Base-by-base conservation (phyloP, 2,113 vertebrate genomes). In the Brachypteracias leptosomus region DNA sequence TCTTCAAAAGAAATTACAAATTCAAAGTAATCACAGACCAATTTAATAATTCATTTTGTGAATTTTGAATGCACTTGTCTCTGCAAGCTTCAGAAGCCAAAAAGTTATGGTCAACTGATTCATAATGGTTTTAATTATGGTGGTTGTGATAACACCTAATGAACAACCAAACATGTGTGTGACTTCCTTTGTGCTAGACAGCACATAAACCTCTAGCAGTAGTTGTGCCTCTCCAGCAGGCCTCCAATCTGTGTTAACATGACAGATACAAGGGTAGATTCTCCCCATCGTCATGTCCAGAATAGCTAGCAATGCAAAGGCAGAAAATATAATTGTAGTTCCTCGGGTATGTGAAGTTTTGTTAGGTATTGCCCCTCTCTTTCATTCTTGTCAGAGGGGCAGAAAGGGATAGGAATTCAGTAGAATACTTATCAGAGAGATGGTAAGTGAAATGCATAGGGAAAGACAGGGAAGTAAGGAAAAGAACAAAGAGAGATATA, bases 1-100 rank as follows among this genome's bases (percentile, higher is more conserved):
- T 92, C 84, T 89, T 66, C 36, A 35, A 91, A 93, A 83, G 46
- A 90, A 91, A 94, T 96, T 94, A 81, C 81, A 91, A 84, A 89
- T 91, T 85, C 65, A 85, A 62, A 90, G 33, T 84, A 96, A 89
- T 80, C 80, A 65, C 0, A 0, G 52, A 80, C 33, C 11, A 85
- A 46, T 80, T 83, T 90, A 95, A 93, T 89, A 80, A 96, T 90
- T 94, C 8, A 91, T 82, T 96, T 76, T 63, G 44, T 90, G 59
- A 84, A 88, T 93, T 85, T 94, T 79, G 58, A 94, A 91, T 46
- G 40, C 4, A 3, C 33, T 93, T 57, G 63, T 89, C 55, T 95
- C 78, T 68, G 35, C 33, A 79, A 58, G 57, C 22, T 68, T 58
- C 14, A 47, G 62, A 78, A 72, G 40, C 42, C 22, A 67, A 91